These are phyloP conservation scores for Amblyopsis hoosieri DNA, from an alignment of 2,797 vertebrate species.

Conservation along the genomic window DNA sequence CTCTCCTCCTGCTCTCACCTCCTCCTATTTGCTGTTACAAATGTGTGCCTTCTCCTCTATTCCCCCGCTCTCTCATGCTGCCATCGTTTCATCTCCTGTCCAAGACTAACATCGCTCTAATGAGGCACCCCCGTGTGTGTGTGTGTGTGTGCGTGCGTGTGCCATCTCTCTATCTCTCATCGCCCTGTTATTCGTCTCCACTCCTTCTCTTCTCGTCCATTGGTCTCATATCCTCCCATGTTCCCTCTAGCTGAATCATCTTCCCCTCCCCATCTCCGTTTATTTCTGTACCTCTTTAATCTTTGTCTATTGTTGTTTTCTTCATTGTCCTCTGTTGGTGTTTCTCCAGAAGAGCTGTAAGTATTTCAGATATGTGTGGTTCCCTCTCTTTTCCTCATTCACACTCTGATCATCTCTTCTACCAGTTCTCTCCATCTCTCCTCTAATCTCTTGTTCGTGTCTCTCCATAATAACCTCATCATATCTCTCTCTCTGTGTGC, in stretches of 20 bases:
- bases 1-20: not conserved
- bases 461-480: slow-evolving; percentile 58
- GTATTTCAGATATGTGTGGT: too few species aligned
- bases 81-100: too few species aligned
- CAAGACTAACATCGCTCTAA: too few species aligned
- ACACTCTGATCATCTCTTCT: not conserved
- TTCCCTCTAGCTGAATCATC: not conserved
- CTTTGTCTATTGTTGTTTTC: not conserved
- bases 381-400: not conserved
- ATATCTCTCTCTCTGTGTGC: slow-evolving; percentile 27
- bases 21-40: too few species aligned
- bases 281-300: not conserved
- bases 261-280: not conserved
- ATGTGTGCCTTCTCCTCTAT: not conserved
- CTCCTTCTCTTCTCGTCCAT: not conserved
- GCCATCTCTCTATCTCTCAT: slow-evolving; percentile 20
- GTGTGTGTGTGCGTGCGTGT: not conserved
- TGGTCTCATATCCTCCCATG: not conserved
- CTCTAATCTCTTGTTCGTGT: slow-evolving; percentile 59
- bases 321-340: not conserved
- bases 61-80: not conserved
- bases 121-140: not conserved
- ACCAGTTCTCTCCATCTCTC: not conserved
- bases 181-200: slow-evolving; percentile 4
- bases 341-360: not conserved